Conservation (phyloP, 2,113 vertebrate genomes). For the Ammospiza nelsoni region DNA sequence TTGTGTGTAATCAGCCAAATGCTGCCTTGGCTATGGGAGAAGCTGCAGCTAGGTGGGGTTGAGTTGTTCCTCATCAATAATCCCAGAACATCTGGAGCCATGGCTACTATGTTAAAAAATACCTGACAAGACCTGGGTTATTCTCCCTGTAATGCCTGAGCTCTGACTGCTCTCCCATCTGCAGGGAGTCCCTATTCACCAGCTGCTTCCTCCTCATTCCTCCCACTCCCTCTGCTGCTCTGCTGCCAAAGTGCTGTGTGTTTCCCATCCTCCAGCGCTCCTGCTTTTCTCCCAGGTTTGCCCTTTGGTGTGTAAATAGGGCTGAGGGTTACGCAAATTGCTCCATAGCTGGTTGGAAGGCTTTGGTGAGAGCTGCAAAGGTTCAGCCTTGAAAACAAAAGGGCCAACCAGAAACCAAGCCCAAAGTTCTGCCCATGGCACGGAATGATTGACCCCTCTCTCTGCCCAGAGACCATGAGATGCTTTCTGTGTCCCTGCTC, state of each 20-base stretch:
- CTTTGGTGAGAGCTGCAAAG: not conserved
- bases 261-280: not conserved
- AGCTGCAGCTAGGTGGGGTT: not conserved
- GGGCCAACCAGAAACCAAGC: not conserved
- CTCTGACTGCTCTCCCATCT: slow-evolving; percentile 10
- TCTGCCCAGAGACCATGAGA: not conserved
- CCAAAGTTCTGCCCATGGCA: not conserved
- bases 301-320: not conserved
- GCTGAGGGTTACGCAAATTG: not conserved
- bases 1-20: not conserved
- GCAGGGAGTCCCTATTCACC: slow-evolving; percentile 26
- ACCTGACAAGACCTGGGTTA: not conserved
- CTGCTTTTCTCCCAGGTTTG: slow-evolving; percentile 38
- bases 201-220: not conserved
- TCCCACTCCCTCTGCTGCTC: slow-evolving; percentile 28
- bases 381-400: not conserved
- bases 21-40: not conserved
- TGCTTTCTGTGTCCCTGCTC: not conserved
- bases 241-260: slow-evolving; percentile 4
- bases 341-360: not conserved
- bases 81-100: fast-evolving
- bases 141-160: not conserved
- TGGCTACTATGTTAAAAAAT: not conserved
- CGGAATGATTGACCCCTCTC: not conserved
- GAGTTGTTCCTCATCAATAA: not conserved